Evolutionary conservation across 2,797 vertebrate species (phyloP).

Genomic region (Rhabdophis nuchalis): DNA sequence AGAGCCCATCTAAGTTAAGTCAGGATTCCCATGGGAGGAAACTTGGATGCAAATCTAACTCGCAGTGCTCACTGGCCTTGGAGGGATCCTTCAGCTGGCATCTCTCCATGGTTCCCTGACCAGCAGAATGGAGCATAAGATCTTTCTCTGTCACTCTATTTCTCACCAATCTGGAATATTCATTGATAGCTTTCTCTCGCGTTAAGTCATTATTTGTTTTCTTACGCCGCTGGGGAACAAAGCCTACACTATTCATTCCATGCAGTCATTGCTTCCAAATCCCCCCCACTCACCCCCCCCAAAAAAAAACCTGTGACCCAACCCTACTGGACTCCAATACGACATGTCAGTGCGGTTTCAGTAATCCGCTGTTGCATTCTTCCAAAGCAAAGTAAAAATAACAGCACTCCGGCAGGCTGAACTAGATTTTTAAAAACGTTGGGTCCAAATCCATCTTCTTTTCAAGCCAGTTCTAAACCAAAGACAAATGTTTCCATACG

Average conservation of each 20-base stretch:
- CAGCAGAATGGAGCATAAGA: neutral
- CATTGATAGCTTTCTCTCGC: neutral
- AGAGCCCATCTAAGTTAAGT: neutral
- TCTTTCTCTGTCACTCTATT: neutral
- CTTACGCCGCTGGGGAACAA: neutral
- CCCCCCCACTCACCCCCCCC: neutral
- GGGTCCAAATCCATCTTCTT: neutral
- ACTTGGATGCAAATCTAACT: neutral
- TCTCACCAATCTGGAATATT: neutral
- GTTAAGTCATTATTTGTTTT: neutral
- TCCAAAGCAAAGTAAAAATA: neutral
- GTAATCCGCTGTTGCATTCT: neutral
- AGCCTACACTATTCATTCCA: neutral
- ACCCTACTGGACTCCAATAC: neutral
- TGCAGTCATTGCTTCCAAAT: neutral
- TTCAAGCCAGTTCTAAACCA: neutral
- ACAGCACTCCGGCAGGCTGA: neutral
- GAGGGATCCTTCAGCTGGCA: neutral
- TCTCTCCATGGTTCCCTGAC: neutral
- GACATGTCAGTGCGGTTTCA: neutral
- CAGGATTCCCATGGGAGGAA: neutral
- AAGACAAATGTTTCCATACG: neutral
- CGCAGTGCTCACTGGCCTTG: neutral
- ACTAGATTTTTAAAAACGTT: neutral
- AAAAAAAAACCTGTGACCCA: neutral